Percentiles rank a stretch among this genome's conserved stretches.
phyloP scores from a whole-genome alignment of 2,797 vertebrate species.

The Cichlasoma orientale region DNA sequence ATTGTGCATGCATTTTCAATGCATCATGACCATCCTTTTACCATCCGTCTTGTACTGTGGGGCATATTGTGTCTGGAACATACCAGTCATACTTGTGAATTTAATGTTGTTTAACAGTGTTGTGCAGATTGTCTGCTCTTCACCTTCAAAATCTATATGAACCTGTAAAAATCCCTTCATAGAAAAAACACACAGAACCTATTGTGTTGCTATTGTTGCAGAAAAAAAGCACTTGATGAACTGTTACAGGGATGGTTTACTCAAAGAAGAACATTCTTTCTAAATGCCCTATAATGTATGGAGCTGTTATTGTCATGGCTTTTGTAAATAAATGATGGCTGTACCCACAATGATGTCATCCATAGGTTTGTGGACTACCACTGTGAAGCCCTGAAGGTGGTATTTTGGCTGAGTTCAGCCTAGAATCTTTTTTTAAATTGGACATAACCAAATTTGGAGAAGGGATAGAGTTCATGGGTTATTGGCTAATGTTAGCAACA shows the following conservation, averaged over 20 bases:
- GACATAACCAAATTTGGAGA: neutral
- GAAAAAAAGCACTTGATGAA: neutral
- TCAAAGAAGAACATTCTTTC: neutral
- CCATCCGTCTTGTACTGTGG: conserved; percentile 18
- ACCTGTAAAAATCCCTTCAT: neutral
- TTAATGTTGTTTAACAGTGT: neutral
- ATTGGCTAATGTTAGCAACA: neutral
- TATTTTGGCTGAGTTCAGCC: neutral
- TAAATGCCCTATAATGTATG: neutral
- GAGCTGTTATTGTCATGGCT: neutral
- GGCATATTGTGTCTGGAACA: conserved; percentile 9
- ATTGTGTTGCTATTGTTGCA: neutral
- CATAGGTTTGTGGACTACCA: neutral
- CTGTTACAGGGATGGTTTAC: neutral
- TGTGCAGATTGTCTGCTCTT: neutral
- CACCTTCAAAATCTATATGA: neutral
- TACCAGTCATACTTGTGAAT: neutral
- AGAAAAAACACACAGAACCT: neutral
- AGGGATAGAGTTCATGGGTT: no score
- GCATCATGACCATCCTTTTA: conserved; percentile 23
- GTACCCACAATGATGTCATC: neutral
- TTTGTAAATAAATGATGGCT: neutral
- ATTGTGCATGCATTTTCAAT: conserved; percentile 15
- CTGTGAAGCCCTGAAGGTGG: neutral
- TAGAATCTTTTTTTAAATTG: neutral